Percentiles rank a stretch among this genome's conserved stretches.
phyloP scores from a whole-genome alignment of 1,140 invertebrate species.

The Caenorhabditis briggsae region DNA sequence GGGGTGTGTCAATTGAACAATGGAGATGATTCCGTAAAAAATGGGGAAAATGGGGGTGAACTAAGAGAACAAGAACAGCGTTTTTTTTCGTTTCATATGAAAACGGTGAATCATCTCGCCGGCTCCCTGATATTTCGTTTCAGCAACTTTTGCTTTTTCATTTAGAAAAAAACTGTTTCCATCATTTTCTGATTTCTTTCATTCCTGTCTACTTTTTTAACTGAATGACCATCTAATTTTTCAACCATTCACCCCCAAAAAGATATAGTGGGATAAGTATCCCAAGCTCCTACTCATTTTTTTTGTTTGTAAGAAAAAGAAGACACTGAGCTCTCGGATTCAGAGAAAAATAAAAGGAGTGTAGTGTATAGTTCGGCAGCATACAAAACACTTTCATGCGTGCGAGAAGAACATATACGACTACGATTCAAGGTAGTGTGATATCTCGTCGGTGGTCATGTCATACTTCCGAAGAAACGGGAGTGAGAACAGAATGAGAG shows the following conservation, averaged over 20 bases:
- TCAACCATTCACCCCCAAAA: not conserved
- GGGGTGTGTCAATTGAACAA: conserved; percentile 52
- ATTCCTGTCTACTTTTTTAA: not conserved
- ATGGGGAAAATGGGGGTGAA: conserved; percentile 29
- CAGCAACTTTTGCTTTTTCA: conserved; percentile 24
- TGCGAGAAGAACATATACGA: conserved; percentile 3
- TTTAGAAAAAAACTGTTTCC: conserved; percentile 5
- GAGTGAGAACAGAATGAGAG: not conserved
- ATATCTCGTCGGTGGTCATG: conserved; percentile 19
- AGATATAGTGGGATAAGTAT: too few species aligned
- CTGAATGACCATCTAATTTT: not conserved
- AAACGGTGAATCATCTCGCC: not conserved
- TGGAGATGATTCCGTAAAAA: conserved; percentile 50
- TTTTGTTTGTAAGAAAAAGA: too few species aligned
- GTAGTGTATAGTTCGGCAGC: conserved; percentile 21
- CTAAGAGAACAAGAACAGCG: conserved; percentile 24
- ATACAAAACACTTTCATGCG: not conserved
- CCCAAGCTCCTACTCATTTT: too few species aligned
- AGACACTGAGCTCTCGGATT: not conserved
- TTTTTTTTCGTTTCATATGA: conserved; percentile 27
- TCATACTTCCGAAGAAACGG: conserved; percentile 10
- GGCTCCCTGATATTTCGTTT: conserved; percentile 17
- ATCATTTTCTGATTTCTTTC: not conserved
- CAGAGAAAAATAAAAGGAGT: not conserved
- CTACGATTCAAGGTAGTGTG: conserved; percentile 39